These are phyloP conservation scores for Tautogolabrus adspersus DNA, from an alignment of 2,113 vertebrate genomes.

Conservation along the genomic window DNA sequence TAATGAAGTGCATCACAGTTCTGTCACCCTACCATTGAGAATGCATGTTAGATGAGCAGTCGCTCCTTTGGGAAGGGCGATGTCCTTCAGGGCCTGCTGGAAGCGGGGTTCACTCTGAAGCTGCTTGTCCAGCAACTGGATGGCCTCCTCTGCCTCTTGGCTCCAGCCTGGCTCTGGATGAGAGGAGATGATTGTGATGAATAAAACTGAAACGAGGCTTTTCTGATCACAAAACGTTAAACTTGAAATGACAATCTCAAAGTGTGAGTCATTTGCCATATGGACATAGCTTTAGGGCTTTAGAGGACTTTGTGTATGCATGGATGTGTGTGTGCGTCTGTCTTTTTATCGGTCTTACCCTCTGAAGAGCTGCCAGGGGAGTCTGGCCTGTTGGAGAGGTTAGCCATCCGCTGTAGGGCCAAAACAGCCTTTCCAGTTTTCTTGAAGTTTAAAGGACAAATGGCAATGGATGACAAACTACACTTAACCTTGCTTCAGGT, in stretches of 20 bases:
- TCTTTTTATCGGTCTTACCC: conserved; percentile 67
- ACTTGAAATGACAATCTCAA: conserved; percentile 73
- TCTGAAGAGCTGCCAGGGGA: conserved; percentile 70
- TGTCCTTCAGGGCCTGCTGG: conserved; percentile 66
- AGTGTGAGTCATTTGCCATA: conserved; percentile 63
- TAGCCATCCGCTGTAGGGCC: conserved; percentile 88
- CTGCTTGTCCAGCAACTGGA: conserved; percentile 78
- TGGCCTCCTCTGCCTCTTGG: conserved; percentile 74
- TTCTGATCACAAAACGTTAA: conserved; percentile 68
- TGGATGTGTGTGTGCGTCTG: conserved; percentile 15
- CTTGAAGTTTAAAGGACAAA: conserved; percentile 76
- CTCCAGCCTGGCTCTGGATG: conserved; percentile 76
- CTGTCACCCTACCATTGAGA: conserved; percentile 61
- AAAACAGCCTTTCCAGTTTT: conserved; percentile 91
- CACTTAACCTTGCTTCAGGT: conserved; percentile 25
- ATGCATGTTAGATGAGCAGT: conserved; percentile 73
- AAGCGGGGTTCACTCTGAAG: conserved; percentile 72
- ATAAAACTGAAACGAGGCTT: conserved; percentile 38
- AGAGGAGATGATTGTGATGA: conserved; percentile 22
- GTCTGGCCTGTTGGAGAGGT: conserved; percentile 79
- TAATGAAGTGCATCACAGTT: conserved; percentile 29
- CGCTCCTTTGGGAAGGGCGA: conserved; percentile 72
- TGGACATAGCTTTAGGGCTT: conserved; percentile 45
- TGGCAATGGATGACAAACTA: conserved; percentile 38
- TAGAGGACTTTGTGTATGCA: conserved; percentile 10